phyloP scores from a whole-genome alignment of 2,888 invertebrate genomes.

The Masnerella sp. region DNA sequence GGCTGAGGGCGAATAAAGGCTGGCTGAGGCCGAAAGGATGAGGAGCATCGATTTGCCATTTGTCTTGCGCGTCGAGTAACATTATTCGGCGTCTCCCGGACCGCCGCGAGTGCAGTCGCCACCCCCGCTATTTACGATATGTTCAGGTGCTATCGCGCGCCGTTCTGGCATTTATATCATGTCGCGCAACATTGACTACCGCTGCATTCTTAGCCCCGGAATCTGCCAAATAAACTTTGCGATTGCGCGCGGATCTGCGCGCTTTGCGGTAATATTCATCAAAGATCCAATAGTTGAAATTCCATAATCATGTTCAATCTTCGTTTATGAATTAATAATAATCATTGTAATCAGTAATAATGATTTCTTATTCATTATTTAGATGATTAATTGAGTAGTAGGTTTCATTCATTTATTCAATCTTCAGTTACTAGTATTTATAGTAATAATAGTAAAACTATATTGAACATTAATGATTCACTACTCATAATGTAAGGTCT shows the following conservation, averaged over 20 bases:
- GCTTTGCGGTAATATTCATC: too few species aligned
- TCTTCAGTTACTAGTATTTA: too few species aligned
- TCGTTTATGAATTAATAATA: too few species aligned
- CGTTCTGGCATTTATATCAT: slow-evolving; percentile 47
- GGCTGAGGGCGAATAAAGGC: slow-evolving; percentile 29
- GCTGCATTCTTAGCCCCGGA: slow-evolving; percentile 22
- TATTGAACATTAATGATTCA: too few species aligned
- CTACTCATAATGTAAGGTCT: too few species aligned
- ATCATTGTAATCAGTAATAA: too few species aligned
- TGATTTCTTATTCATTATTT: too few species aligned
- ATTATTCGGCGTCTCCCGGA: slow-evolving; percentile 65
- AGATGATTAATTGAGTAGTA: too few species aligned
- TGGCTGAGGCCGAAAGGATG: slow-evolving; percentile 38
- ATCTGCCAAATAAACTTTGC: slow-evolving; percentile 35
- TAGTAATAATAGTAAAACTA: too few species aligned
- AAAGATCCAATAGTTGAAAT: too few species aligned
- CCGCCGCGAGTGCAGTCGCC: slow-evolving; percentile 57
- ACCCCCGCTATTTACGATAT: slow-evolving; percentile 63
- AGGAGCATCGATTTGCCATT: slow-evolving; percentile 74
- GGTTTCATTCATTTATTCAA: too few species aligned
- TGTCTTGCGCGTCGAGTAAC: slow-evolving; percentile 70
- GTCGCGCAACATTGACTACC: slow-evolving; percentile 41
- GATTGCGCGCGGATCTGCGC: not conserved
- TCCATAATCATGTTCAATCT: too few species aligned
- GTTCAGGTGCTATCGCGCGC: slow-evolving; percentile 40